Evolutionary conservation across 64 coral and sea anemone species (phyloP).

Genomic region (Cladopsammia gracilis): DNA sequence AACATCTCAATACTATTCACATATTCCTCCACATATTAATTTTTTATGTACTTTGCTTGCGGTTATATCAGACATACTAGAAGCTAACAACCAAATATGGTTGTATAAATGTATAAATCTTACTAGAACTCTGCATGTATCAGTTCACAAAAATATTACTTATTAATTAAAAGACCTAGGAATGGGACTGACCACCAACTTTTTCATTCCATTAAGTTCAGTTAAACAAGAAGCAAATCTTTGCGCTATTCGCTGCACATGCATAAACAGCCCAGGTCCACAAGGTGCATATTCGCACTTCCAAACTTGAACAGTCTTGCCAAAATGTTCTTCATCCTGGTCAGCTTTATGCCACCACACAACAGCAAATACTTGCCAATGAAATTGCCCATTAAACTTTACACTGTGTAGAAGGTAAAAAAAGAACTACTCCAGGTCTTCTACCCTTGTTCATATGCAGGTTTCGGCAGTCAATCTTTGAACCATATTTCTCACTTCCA

Average conservation of each 20-base stretch:
- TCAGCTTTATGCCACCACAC: constrained; percentile 35
- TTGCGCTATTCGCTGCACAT: neutral
- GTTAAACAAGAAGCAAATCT: neutral
- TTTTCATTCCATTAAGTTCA: neutral
- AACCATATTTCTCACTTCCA: too few species aligned
- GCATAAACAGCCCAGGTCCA: neutral
- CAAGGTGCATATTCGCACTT: neutral
- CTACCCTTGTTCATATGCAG: too few species aligned
- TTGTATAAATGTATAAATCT: too few species aligned
- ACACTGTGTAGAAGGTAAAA: constrained; percentile 18
- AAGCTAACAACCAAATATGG: too few species aligned
- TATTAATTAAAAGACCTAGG: constrained; percentile 13
- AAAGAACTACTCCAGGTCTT: constrained; percentile 44
- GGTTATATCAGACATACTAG: too few species aligned
- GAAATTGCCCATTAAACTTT: neutral
- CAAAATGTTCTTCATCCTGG: neutral
- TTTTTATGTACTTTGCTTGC: too few species aligned
- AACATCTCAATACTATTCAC: too few species aligned
- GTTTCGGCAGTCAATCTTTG: too few species aligned
- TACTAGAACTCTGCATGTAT: too few species aligned
- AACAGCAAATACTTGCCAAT: constrained; percentile 20
- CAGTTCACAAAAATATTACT: too few species aligned
- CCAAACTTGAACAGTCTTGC: neutral
- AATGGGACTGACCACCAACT: neutral
- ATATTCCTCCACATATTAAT: too few species aligned